Base-by-base conservation (phyloP, 2,797 vertebrate genomes). In the Neosilurus mollespiculum region DNA sequence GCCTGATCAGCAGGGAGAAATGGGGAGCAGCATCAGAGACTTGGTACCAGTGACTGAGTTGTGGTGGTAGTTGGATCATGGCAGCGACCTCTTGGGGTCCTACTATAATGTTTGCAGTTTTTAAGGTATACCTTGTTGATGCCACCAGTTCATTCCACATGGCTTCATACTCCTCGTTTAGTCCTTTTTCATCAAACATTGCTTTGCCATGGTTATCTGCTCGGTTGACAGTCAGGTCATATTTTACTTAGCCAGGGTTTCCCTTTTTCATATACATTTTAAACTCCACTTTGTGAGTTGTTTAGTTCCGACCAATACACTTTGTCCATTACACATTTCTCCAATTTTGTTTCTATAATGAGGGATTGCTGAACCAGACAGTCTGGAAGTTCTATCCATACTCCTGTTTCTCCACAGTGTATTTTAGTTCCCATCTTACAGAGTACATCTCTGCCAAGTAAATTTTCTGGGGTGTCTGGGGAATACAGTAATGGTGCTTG, bases 281-380 rank as follows among this genome's bases (percentile, higher is more conserved):
- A 14, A 8, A 2, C 16, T 0, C 15, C n/a, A n/a, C n/a, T n/a
- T n/a, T n/a, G n/a, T 0, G 15, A 0, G 30, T 8, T 7, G 0
- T 62, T 12, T 0, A 64, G 0, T 15, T 66, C 30, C 1, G 37
- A 0, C 30, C 30, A 67, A 0, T n/a, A n/a, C n/a, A n/a, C n/a
- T n/a, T n/a, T n/a, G n/a, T n/a, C n/a, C n/a, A n/a, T n/a, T n/a
- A n/a, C n/a, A n/a, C n/a, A n/a, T n/a, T n/a, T n/a, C n/a, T n/a
- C n/a, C n/a, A n/a, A n/a, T n/a, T n/a, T n/a, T n/a, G n/a, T n/a
- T n/a, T n/a, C n/a, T n/a, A n/a, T n/a, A n/a, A n/a, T n/a, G n/a
- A n/a, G n/a, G n/a, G n/a, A n/a, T n/a, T n/a, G n/a, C n/a, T n/a
- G n/a, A n/a, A n/a, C n/a, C n/a, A n/a, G n/a, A n/a, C n/a, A n/a